phyloP scores from a whole-genome alignment of 2,888 invertebrate species.

The Drosophila leonis region DNA sequence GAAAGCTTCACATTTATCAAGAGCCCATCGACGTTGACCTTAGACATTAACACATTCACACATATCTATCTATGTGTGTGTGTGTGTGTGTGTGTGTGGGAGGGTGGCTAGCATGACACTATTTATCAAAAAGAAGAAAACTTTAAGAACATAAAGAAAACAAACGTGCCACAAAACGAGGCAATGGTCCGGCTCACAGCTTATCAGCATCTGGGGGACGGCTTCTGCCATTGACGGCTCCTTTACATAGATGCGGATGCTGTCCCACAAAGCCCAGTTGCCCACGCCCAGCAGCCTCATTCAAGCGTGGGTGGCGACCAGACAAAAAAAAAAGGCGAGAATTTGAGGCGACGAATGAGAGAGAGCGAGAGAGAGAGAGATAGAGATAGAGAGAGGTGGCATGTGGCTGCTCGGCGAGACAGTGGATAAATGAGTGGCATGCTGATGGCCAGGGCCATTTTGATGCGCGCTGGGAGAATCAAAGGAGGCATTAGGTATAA shows the following conservation, averaged over 20 bases:
- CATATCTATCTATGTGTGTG: constrained; percentile 22
- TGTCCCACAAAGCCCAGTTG: constrained; percentile 3
- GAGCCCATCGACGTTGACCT: constrained; percentile 57
- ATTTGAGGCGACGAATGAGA: constrained; percentile 47
- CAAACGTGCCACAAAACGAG: constrained; percentile 62
- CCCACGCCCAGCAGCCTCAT: constrained; percentile 33
- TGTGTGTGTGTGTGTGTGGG: neutral
- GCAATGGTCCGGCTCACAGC: constrained; percentile 58
- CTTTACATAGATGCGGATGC: constrained; percentile 30
- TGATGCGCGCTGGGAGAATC: constrained; percentile 33
- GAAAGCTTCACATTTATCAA: constrained; percentile 74
- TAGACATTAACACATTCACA: constrained; percentile 77
- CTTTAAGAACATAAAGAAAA: constrained; percentile 55
- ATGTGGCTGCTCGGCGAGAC: constrained; percentile 10
- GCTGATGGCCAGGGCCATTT: constrained; percentile 49
- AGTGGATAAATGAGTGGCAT: constrained; percentile 23
- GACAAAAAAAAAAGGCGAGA: constrained; percentile 59
- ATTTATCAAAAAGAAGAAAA: constrained; percentile 53
- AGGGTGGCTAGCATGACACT: constrained; percentile 32
- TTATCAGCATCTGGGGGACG: constrained; percentile 67
- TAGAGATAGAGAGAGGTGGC: neutral
- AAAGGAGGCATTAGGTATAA: constrained; percentile 70
- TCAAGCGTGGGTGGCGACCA: constrained; percentile 47
- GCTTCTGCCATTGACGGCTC: constrained; percentile 71
- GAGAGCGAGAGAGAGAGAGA: constrained; percentile 14